Percentiles rank a stretch among this genome's conserved stretches.
Conservation (phyloP, 2,113 vertebrate genomes). For the Sisor rabdophorus region DNA sequence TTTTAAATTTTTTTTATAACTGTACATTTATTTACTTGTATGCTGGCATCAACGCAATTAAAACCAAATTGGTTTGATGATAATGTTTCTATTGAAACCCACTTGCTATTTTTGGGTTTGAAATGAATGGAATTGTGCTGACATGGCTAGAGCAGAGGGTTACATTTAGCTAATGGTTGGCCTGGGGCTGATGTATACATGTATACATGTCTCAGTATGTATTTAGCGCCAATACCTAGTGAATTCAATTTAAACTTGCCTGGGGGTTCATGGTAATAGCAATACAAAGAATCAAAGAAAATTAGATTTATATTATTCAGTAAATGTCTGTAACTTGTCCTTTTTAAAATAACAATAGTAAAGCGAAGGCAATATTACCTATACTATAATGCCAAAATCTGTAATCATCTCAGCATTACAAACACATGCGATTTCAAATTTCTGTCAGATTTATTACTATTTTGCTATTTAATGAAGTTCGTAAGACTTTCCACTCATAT, state of each 20-base stretch:
- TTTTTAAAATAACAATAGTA: background rate
- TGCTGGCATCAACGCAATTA: background rate
- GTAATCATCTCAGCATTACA: no score
- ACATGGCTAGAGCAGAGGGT: background rate
- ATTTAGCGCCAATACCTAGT: background rate
- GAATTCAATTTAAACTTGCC: background rate
- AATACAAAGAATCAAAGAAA: no score
- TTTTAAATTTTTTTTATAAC: background rate
- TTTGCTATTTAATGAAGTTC: no score
- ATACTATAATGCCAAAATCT: background rate
- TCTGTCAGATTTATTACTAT: no score
- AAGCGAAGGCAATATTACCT: background rate
- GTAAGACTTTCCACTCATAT: no score
- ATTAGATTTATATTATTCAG: no score
- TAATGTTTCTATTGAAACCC: background rate
- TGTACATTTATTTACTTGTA: background rate
- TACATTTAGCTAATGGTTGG: background rate
- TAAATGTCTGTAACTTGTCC: background rate
- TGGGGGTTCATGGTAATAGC: background rate
- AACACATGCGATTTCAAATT: no score
- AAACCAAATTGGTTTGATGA: background rate
- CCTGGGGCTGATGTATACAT: background rate
- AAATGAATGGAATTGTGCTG: background rate
- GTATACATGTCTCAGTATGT: background rate
- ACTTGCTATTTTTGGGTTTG: conserved; percentile 1